Evolutionary conservation across 2,888 invertebrate species (phyloP).

Genomic region (Thereva nobilitata): DNA sequence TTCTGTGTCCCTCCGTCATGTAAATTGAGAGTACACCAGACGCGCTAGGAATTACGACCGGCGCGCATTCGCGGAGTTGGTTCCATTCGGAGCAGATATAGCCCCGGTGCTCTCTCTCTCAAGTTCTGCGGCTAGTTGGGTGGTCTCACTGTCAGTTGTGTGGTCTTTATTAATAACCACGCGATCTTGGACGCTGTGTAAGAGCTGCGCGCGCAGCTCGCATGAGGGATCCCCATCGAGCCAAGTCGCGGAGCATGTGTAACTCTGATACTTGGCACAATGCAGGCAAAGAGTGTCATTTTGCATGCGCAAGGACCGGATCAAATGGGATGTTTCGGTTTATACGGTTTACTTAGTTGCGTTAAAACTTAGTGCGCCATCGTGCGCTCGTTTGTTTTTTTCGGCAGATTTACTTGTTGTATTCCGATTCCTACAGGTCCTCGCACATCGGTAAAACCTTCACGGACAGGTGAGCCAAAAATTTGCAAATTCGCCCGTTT

Average conservation of each 20-base stretch:
- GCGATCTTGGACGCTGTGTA: constrained; percentile 19
- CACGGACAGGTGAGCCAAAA: too few species aligned
- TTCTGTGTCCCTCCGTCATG: background rate
- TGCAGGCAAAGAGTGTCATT: constrained; percentile 17
- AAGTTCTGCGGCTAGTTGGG: constrained; percentile 49
- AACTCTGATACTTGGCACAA: constrained; percentile 9
- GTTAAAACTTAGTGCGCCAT: too few species aligned
- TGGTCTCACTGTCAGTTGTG: constrained; percentile 59
- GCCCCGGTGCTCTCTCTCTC: constrained; percentile 11
- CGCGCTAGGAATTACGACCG: constrained; percentile 28
- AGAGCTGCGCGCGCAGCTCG: constrained; percentile 10
- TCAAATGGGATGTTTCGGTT: constrained; percentile 9
- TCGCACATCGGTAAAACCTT: too few species aligned
- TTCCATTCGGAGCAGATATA: constrained; percentile 20
- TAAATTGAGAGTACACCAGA: constrained; percentile 8
- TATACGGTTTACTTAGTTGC: too few species aligned
- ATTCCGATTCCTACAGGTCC: too few species aligned
- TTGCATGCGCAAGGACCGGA: background rate
- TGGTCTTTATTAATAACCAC: constrained; percentile 59
- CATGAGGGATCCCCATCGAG: background rate
- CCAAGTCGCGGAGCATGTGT: constrained; percentile 8
- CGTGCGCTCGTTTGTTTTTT: too few species aligned
- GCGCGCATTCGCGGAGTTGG: constrained; percentile 26
- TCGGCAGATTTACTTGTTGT: too few species aligned
- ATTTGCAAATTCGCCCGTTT: too few species aligned